These are phyloP conservation scores for Ceratitis capitata DNA, from an alignment of 1,140 invertebrate species.

Conservation along the genomic window DNA sequence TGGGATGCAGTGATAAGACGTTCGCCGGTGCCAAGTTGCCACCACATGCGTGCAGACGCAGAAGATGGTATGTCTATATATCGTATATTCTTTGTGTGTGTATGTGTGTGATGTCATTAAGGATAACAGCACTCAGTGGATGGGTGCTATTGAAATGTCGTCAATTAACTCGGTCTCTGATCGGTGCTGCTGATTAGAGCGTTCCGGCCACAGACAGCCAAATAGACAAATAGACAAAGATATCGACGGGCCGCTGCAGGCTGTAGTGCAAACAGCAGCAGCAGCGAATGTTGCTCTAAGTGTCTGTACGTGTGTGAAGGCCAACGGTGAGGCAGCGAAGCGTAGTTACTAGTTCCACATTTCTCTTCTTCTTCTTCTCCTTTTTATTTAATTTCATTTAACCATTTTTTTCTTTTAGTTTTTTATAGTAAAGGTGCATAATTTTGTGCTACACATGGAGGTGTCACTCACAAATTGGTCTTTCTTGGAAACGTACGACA, in stretches of 20 bases:
- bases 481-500: background rate
- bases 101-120: constrained; percentile 19
- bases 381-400: background rate
- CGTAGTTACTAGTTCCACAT: background rate
- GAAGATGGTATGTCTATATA: too few species aligned
- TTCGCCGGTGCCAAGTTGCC: constrained; percentile 9
- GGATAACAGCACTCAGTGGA: background rate
- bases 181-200: constrained; percentile 2
- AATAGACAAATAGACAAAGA: constrained; percentile 28
- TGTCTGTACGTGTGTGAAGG: background rate
- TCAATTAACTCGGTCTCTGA: constrained; percentile 25
- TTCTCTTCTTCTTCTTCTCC: too few species aligned
- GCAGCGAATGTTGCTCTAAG: background rate
- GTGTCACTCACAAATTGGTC: constrained; percentile 37
- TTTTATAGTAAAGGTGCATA: constrained; percentile 24
- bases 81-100: too few species aligned
- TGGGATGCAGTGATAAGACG: background rate
- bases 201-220: background rate
- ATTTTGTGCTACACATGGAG: constrained; percentile 26
- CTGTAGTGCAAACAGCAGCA: background rate
- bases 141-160: constrained; percentile 29
- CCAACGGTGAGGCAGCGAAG: background rate
- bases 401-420: background rate
- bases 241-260: background rate
- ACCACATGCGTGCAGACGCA: background rate